Base-by-base conservation (phyloP, 2,797 vertebrate genomes). In the Cygnus olor region DNA sequence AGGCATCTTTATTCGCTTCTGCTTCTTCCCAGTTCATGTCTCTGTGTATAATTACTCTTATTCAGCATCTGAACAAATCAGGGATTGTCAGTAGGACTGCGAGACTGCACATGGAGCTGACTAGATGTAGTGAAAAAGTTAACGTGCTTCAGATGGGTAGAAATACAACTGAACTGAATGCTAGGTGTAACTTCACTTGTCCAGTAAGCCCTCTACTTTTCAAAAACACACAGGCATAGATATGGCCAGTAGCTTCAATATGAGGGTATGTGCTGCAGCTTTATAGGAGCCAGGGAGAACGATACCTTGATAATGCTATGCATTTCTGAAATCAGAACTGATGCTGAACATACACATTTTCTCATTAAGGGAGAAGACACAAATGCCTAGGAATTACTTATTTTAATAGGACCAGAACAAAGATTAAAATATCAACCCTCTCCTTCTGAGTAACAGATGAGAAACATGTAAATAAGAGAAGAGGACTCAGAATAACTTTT, bases 241-340 rank as follows among this genome's bases (percentile, higher is more conserved):
- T 3, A 27, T 2, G 20, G 53, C 14, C 57, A 78, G 47, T 10
- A 73, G 56, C 2, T 3, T 30, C 47, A 85, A 58, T 14, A 77
- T 4, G 36, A 61, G 14, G 7, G 6, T 20, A 14, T 16, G 36
- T 38, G 45, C 32, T 84, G n/a, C 53, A 80, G 36, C 49, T 80
- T 71, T 51, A 51, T 1, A 91, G 25, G 9, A 69, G 20, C 42
- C 38, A 80, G 16, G 25, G 25, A 65, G 11, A 70, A 49, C 0
- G 14, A 80, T 65, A 76, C 7, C 44, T 58, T 77, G 45, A 2
- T 40, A 72, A 42, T 0, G 0, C 7, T 21, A 71, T 21, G 17
- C 19, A 51, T 6, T 63, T n/a, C 34, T 84, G 28, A 45, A 91
- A 76, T 53, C 22, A 78, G 44, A 88, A n/a, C 19, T 64, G 65